These are phyloP conservation scores for Coregonus clupeaformis DNA, from an alignment of 2,113 vertebrate genomes.

Conservation along the genomic window DNA sequence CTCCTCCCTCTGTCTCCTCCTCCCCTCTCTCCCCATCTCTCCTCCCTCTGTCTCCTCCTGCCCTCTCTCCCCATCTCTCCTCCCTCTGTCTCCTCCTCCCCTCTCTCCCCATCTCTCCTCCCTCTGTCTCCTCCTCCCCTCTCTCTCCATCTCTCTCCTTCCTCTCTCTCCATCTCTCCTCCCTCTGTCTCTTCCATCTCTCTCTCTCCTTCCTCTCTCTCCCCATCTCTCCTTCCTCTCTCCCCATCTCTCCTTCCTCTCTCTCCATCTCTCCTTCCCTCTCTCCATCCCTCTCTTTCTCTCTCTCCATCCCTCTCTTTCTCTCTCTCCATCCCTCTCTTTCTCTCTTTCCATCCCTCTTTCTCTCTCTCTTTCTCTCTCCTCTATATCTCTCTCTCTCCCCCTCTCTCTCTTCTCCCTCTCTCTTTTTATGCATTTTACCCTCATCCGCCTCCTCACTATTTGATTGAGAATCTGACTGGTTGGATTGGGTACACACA, in stretches of 20 bases:
- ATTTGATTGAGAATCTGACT: too few relatives aligned
- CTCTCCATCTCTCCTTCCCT: neutral
- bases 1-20: too few relatives aligned
- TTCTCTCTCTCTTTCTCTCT: neutral
- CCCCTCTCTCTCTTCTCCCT: neutral
- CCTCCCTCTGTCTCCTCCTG: too few relatives aligned
- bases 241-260: neutral
- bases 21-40: too few relatives aligned
- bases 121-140: neutral
- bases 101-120: too few relatives aligned
- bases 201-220: slow-evolving; percentile 10
- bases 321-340: neutral
- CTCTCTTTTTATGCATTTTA: too few relatives aligned
- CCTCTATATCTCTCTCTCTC: neutral
- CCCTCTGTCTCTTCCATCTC: too few relatives aligned
- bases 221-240: slow-evolving; percentile 29
- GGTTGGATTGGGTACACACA: neutral
- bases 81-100: too few relatives aligned
- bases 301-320: slow-evolving; percentile 1
- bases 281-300: neutral
- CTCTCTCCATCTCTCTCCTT: neutral
- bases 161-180: slow-evolving; percentile 37
- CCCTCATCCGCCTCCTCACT: too few relatives aligned
- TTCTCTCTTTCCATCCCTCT: too few relatives aligned
- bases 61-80: too few relatives aligned